phyloP scores from a whole-genome alignment of 2,888 invertebrate species.

The Halictus ligatus region DNA sequence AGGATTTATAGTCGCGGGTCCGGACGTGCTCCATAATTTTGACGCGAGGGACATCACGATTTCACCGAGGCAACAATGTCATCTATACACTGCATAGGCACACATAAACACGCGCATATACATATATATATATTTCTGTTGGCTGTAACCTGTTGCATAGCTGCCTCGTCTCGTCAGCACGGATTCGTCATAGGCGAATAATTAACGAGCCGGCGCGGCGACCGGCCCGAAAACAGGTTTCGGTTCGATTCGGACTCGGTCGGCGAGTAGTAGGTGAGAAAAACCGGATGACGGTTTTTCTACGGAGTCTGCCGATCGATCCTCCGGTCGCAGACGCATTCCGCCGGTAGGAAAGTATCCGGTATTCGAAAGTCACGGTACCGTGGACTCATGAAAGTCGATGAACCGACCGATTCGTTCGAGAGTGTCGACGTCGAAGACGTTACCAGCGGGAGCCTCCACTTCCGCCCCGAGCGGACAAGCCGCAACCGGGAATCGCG shows the following conservation, averaged over 20 bases:
- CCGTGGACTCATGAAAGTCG: conserved; percentile 67
- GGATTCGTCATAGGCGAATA: conserved; percentile 42
- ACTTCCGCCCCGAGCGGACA: conserved; percentile 47
- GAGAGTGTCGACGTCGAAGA: conserved; percentile 55
- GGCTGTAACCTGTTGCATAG: background rate
- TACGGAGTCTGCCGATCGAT: conserved; percentile 32
- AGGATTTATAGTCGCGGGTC: conserved; percentile 32
- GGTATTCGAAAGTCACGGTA: conserved; percentile 68
- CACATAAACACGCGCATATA: too few species aligned
- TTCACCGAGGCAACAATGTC: background rate
- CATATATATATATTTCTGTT: background rate
- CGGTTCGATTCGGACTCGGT: conserved; percentile 14
- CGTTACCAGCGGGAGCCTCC: conserved; percentile 39
- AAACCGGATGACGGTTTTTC: conserved; percentile 48
- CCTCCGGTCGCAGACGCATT: conserved; percentile 41
- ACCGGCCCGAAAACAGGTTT: conserved; percentile 31
- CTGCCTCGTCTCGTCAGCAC: background rate
- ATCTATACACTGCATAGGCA: too few species aligned
- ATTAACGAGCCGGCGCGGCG: conserved; percentile 33
- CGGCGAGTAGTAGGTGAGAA: conserved; percentile 31
- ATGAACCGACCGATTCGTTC: conserved; percentile 67
- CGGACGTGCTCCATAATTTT: conserved; percentile 17
- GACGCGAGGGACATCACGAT: conserved; percentile 8
- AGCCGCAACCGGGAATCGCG: conserved; percentile 7
- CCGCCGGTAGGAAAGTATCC: conserved; percentile 57